Evolutionary conservation across 2,888 invertebrate genomes (phyloP).

Genomic region (Orthosia gothica): DNA sequence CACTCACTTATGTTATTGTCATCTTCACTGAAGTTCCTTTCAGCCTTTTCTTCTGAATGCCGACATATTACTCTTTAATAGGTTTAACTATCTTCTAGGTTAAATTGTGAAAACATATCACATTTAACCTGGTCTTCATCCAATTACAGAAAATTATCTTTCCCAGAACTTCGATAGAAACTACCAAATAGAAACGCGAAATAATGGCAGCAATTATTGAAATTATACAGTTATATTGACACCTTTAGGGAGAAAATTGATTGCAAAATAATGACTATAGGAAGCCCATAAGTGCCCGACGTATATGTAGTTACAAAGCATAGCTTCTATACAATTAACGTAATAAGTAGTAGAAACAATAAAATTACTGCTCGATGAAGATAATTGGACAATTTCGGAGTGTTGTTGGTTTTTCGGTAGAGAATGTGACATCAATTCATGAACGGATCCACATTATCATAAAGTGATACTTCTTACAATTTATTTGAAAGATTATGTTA

Average conservation of each 20-base stretch:
- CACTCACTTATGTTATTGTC: too few species aligned
- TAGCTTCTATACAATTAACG: background rate
- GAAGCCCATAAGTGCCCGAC: constrained; percentile 5
- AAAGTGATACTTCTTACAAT: too few species aligned
- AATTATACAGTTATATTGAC: constrained; percentile 49
- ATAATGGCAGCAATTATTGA: constrained; percentile 43
- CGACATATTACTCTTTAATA: background rate
- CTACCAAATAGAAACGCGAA: constrained; percentile 36
- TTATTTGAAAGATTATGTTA: too few species aligned
- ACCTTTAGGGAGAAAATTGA: constrained; percentile 25
- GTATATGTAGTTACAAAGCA: background rate
- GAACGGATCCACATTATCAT: background rate
- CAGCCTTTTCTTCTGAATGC: background rate
- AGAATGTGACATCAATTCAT: background rate
- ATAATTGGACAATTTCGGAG: constrained; percentile 21
- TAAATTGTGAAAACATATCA: constrained; percentile 25
- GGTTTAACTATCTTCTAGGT: background rate
- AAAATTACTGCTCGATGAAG: background rate
- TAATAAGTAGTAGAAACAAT: constrained; percentile 4
- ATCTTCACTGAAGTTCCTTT: background rate
- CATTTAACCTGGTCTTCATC: constrained; percentile 7
- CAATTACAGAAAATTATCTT: constrained; percentile 29
- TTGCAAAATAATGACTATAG: constrained; percentile 22
- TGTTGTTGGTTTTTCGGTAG: background rate
- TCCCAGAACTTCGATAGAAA: constrained; percentile 27